Conservation (phyloP, 1,140 invertebrate species). For the Tetranychus cinnabarinus region DNA sequence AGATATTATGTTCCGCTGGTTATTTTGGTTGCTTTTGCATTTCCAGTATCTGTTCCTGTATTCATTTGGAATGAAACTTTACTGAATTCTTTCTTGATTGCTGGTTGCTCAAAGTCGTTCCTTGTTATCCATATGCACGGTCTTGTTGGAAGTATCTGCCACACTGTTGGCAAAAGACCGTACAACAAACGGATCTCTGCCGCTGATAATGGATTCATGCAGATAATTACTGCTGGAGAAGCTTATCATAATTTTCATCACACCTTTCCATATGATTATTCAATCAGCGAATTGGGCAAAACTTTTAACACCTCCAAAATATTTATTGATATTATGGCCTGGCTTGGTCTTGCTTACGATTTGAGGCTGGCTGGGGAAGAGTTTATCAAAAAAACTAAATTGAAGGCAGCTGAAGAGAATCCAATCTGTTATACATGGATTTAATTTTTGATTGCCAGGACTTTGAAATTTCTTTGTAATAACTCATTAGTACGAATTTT, state of each 20-base stretch:
- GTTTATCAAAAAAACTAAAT: neutral
- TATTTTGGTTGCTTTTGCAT: constrained; percentile 50
- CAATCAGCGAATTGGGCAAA: constrained; percentile 25
- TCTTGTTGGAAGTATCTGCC: constrained; percentile 78
- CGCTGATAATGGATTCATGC: constrained; percentile 40
- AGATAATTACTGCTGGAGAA: constrained; percentile 47
- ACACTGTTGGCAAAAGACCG: constrained; percentile 66
- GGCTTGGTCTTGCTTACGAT: constrained; percentile 26
- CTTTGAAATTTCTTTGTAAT: no score
- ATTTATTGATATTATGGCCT: constrained; percentile 27
- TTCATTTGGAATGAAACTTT: constrained; percentile 58
- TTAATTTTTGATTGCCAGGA: no score
- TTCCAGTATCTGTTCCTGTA: constrained; percentile 59
- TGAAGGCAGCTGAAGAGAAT: neutral
- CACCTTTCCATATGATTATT: constrained; percentile 64
- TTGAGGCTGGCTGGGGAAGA: constrained; percentile 16
- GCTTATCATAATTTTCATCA: constrained; percentile 91
- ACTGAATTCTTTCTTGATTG: constrained; percentile 49
- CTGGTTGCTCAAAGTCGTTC: constrained; percentile 41
- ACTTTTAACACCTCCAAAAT: constrained; percentile 26
- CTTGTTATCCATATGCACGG: constrained; percentile 40
- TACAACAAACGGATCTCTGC: constrained; percentile 58
- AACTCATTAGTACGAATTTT: no score
- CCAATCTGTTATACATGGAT: neutral
- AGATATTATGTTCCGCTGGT: constrained; percentile 51